Evolutionary conservation across 2,797 vertebrate genomes (phyloP), one percentile per base, ranked within the genome.

Genomic region (Denticeps clupeoides): DNA sequence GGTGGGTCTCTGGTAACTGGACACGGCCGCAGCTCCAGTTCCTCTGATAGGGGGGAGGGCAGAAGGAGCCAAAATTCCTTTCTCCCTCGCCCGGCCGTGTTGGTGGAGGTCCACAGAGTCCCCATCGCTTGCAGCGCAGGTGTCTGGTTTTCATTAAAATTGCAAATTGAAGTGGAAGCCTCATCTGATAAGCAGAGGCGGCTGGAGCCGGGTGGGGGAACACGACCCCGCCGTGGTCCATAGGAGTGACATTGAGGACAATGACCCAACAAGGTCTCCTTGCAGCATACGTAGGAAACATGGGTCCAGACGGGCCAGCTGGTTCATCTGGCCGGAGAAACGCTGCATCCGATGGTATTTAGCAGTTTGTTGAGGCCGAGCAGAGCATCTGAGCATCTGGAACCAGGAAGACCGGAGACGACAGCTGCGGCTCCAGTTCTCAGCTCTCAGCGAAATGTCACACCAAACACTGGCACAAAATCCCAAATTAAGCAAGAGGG

Each of bases 91-190:
- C 21, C 9, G 38, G 18, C n/a, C 35, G 21, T 38, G 38, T 37
- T 21, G 21, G 9, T 21, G 16, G 4, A 38, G 38, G 38, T 38
- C 35, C 35, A 38, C 35, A 21, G 35, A 86, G 80, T 72, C 73
- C 68, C 31, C 75, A 85, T 85, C 82, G 67, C 78, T 85, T 85
- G 81, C 77, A 78, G 71, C 66, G 71, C 87, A 88, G 88, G 89
- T 91, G 90, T 89, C 83, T 88, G 79, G 80, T 89, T 89, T 88
- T 89, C 89, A 94, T 92, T 89, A 87, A 89, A 89, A 89, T 85
- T 88, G 86, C 83, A 90, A 88, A 89, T 88, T 78, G 67, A 73
- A 65, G 77, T 60, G 70, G 81, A 84, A 74, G 72, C 81, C 82
- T 59, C 70, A 88, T 88, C 84, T 81, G 84, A 87, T 89, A 88